Evolutionary conservation across 1,140 invertebrate species (phyloP).

Genomic region (Cephus cinctus): DNA sequence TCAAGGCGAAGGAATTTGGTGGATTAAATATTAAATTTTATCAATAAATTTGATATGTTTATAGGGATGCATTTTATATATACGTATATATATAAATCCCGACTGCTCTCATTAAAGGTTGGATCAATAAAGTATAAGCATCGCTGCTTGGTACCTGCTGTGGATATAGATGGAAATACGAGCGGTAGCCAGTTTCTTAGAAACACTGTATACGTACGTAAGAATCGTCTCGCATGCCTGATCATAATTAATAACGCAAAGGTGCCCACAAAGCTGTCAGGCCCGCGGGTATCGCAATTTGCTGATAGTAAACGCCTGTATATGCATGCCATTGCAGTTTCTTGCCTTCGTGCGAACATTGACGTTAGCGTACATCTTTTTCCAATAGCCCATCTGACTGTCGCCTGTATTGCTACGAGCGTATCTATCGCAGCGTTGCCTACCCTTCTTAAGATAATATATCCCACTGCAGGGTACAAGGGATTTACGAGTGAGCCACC

Average conservation of each 20-base stretch:
- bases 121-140: no score
- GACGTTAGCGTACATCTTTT: conserved; percentile 2
- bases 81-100: no score
- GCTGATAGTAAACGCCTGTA: conserved; percentile 22
- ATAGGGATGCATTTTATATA: no score
- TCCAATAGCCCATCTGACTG: neutral
- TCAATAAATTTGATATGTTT: no score
- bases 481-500: conserved; percentile 40
- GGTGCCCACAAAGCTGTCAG: conserved; percentile 49
- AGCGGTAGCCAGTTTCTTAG: conserved; percentile 31
- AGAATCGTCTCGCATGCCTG: conserved; percentile 53
- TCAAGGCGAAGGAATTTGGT: no score
- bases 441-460: conserved; percentile 37
- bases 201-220: conserved; percentile 9
- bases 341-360: neutral
- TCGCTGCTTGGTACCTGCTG: no score
- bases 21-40: no score
- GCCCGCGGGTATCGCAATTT: conserved; percentile 25
- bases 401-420: conserved; percentile 17
- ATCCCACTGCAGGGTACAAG: conserved; percentile 35
- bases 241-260: conserved; percentile 53
- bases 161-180: conserved; percentile 35
- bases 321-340: neutral
- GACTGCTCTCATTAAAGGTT: no score
- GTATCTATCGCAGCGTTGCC: no score